Evolutionary conservation across 2,888 invertebrate species (phyloP).

Genomic region (Sarcophaga variegata): DNA sequence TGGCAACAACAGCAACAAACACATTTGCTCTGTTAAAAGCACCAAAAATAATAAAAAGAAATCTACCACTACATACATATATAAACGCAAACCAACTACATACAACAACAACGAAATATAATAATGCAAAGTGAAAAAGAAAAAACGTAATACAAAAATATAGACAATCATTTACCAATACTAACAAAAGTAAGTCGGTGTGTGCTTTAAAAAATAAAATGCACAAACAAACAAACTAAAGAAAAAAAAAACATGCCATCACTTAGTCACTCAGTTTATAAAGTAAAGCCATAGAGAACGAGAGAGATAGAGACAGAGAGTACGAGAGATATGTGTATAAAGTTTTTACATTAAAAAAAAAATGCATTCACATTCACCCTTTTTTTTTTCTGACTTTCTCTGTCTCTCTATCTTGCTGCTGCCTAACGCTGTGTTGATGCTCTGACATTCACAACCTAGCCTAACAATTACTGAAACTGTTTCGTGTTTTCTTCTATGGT

Average conservation of each 20-base stretch:
- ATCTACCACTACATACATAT: no score
- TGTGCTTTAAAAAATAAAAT: not conserved
- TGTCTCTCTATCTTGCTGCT: not conserved
- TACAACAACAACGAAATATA: not conserved
- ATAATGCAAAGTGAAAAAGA: constrained; percentile 21
- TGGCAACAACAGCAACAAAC: constrained; percentile 47
- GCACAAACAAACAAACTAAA: not conserved
- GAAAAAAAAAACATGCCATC: constrained; percentile 57
- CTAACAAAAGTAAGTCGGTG: constrained; percentile 41
- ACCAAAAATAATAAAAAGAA: no score
- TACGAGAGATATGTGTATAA: constrained; percentile 27
- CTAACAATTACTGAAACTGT: constrained; percentile 59
- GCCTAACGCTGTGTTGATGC: constrained; percentile 20
- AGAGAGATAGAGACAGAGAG: not conserved
- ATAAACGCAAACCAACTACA: not conserved
- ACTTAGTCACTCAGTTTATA: constrained; percentile 60
- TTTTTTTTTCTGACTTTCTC: constrained; percentile 29
- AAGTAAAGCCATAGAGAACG: not conserved
- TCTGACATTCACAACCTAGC: constrained; percentile 68
- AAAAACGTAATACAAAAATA: constrained; percentile 1
- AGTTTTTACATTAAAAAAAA: not conserved
- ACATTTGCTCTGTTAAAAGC: no score
- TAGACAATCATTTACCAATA: constrained; percentile 36
- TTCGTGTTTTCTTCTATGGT: constrained; percentile 28
- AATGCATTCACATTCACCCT: constrained; percentile 50